A percentile compares a stretch with the other conserved stretches of the same genome.
Evolutionary conservation across 35 echinoderm and acorn worm genomes (phyloP).

Genomic region (Lytechinus variegatus): DNA sequence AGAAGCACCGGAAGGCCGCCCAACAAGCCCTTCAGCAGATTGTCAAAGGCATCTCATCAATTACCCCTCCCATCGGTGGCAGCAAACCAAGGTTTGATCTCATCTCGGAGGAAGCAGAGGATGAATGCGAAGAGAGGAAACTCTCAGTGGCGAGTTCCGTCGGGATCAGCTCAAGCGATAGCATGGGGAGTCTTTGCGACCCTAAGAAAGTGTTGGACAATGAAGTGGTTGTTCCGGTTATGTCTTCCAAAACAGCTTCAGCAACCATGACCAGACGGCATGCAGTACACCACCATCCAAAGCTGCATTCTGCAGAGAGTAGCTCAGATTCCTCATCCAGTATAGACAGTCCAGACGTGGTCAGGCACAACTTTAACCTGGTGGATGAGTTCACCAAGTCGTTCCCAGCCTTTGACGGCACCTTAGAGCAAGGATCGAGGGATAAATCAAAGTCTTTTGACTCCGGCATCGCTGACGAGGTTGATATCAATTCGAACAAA

Average conservation of each 20-base stretch:
- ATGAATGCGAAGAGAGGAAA: constrained; percentile 4
- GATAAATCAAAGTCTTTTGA: constrained; percentile 44
- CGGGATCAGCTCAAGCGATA: constrained; percentile 40
- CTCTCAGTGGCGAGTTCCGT: constrained; percentile 20
- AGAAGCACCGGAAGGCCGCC: constrained; percentile 38
- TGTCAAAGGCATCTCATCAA: constrained; percentile 39
- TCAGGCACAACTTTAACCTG: constrained; percentile 15
- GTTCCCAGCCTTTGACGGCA: background rate
- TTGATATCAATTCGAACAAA: constrained; percentile 36
- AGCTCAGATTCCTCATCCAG: constrained; percentile 39
- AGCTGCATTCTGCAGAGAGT: background rate
- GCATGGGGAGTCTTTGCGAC: constrained; percentile 27
- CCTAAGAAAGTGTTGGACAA: background rate
- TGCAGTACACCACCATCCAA: background rate
- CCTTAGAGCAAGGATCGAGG: background rate
- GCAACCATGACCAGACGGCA: background rate
- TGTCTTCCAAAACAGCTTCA: background rate
- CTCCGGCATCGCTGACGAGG: constrained; percentile 21
- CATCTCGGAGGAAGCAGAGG: constrained; percentile 44
- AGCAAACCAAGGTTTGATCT: constrained; percentile 24
- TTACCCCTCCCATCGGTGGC: constrained; percentile 29
- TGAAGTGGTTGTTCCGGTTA: background rate
- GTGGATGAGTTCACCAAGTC: background rate
- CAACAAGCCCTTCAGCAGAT: constrained; percentile 47
- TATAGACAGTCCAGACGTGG: constrained; percentile 27